Conservation (phyloP, 2,113 vertebrate genomes). For the Poeciliopsis turrubarensis region DNA sequence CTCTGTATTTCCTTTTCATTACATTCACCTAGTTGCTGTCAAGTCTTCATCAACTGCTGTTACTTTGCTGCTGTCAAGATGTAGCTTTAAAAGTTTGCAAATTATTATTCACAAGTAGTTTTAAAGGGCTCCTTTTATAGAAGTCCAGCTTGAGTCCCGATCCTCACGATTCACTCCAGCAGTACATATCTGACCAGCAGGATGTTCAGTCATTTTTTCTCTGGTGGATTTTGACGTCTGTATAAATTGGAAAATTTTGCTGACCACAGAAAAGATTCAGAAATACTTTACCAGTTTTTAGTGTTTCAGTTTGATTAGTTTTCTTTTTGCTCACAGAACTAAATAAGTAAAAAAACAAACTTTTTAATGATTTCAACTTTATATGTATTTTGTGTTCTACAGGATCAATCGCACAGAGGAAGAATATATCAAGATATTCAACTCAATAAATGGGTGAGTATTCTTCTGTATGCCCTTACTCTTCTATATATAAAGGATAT, state of each 20-base stretch:
- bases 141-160: background rate
- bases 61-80: background rate
- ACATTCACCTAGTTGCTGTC: too few relatives aligned
- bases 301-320: background rate
- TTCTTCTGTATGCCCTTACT: background rate
- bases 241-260: background rate
- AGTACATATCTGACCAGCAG: background rate
- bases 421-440: conserved; percentile 73
- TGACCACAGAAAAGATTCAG: too few relatives aligned
- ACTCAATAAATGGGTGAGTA: conserved; percentile 79
- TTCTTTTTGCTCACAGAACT: too few relatives aligned
- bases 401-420: conserved; percentile 76
- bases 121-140: background rate
- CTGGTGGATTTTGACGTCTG: background rate
- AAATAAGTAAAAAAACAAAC: background rate
- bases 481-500: too few relatives aligned
- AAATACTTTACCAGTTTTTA: too few relatives aligned
- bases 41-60: background rate
- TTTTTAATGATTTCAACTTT: background rate
- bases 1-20: background rate
- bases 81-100: too few relatives aligned
- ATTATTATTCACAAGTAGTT: background rate
- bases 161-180: background rate
- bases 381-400: conserved; percentile 1
- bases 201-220: background rate